Percentiles rank a stretch among this genome's conserved stretches.
These are phyloP conservation scores for Nipponia nippon DNA, from an alignment of 2,113 vertebrate genomes.

Conservation along the genomic window DNA sequence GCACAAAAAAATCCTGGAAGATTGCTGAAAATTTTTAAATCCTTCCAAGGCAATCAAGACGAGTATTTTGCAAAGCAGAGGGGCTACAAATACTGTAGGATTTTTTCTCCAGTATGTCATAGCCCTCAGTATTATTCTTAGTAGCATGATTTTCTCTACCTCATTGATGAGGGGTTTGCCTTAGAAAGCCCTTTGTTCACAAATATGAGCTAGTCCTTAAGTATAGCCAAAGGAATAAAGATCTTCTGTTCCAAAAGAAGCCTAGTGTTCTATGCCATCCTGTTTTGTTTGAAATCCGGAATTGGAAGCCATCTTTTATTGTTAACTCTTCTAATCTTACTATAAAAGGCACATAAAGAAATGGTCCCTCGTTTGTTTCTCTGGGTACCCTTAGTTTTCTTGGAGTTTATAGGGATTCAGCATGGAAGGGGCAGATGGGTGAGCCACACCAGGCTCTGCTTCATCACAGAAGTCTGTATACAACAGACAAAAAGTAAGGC, in stretches of 20 bases:
- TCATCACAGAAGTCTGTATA: not conserved
- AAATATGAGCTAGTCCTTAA: not conserved
- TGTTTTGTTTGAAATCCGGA: not conserved
- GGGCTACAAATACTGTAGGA: not conserved
- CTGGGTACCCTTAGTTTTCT: not conserved
- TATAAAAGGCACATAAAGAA: not conserved
- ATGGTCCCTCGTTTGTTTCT: not conserved
- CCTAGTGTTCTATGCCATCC: not conserved
- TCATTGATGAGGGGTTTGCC: not conserved
- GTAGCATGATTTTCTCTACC: not conserved
- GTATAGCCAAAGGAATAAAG: not conserved
- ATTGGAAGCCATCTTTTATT: not conserved
- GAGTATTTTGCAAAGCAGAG: not conserved
- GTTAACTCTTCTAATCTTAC: not conserved
- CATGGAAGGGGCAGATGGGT: not conserved
- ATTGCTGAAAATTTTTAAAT: not conserved
- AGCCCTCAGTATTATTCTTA: not conserved
- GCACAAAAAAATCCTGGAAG: not conserved
- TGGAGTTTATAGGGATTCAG: not conserved
- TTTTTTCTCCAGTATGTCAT: not conserved
- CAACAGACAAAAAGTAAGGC: not conserved
- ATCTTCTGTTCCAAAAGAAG: not conserved
- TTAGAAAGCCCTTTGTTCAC: not conserved
- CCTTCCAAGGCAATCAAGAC: not conserved
- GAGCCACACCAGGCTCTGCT: not conserved